These are phyloP conservation scores for Monopterus albus DNA, from an alignment of 2,113 vertebrate genomes.

Conservation along the genomic window DNA sequence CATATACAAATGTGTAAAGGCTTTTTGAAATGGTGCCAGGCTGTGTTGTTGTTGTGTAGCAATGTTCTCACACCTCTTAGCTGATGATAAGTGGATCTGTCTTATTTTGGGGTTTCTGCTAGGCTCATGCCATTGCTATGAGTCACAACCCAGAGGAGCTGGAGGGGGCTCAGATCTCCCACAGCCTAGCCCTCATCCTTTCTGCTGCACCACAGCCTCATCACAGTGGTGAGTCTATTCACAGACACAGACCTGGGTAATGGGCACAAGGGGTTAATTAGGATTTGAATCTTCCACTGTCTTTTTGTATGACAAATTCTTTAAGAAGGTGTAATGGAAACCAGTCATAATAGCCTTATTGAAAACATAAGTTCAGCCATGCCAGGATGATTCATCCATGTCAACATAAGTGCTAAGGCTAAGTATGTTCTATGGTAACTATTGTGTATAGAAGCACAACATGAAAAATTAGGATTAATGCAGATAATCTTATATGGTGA, in stretches of 20 bases:
- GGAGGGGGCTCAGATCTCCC: conserved; percentile 77
- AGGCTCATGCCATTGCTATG: conserved; percentile 83
- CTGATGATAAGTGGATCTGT: conserved; percentile 50
- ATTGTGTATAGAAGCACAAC: background rate
- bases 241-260: conserved; percentile 7
- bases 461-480: background rate
- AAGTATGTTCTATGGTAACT: background rate
- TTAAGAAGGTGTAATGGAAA: conserved; percentile 40
- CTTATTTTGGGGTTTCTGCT: conserved; percentile 48
- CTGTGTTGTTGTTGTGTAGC: conserved; percentile 25
- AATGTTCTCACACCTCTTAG: conserved; percentile 22
- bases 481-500: too few relatives aligned
- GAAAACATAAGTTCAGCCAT: conserved; percentile 12
- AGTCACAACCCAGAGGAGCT: conserved; percentile 69
- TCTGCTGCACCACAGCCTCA: conserved; percentile 64
- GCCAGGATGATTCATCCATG: conserved; percentile 9
- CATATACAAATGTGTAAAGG: background rate
- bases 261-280: conserved; percentile 27
- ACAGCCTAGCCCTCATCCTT: conserved; percentile 75
- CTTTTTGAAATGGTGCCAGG: background rate
- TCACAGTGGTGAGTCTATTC: conserved; percentile 77
- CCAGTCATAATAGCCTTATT: conserved; percentile 8
- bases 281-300: conserved; percentile 34
- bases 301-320: conserved; percentile 41
- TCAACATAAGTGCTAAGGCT: too few relatives aligned